Evolutionary conservation across 2,113 vertebrate genomes (phyloP), one percentile per base, ranked within the genome.

Genomic region (Amazona guildingii): DNA sequence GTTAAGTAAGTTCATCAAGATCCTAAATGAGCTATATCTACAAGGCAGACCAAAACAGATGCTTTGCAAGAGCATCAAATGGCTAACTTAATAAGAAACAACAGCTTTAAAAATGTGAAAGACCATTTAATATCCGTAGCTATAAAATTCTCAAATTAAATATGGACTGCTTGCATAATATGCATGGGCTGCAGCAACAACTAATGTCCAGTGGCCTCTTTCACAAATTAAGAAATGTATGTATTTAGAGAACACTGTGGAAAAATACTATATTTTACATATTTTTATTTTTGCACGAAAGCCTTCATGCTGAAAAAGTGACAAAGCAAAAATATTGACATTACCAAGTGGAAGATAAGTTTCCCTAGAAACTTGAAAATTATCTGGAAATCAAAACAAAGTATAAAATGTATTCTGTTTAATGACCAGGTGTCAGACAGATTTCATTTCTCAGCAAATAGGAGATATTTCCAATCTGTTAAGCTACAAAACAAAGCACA

Each of bases 371-470:
- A 92, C 39, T 46, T 80, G 44, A 87, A 80, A 84, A 70, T 29
- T 1, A 59, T 44, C 57, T 85, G 52, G 57, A 82, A 95, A 90
- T 57, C 76, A 73, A 94, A 64, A 3, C 24, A 66, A 76, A 73
- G 9, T 91, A 90, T 74, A 85, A 80, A 95, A 88, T 46, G 41
- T 29, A 86, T 94, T 93, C 78, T 90, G n/a, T 70, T 74, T 83
- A 93, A 88, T 29, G 64, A 86, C 72, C 86, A 88, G 46, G 72
- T 92, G 91, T 96, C 95, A 96, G 83, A 81, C 17, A 74, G 82
- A 88, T 83, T 77, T 97, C 79, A 81, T 74, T 88, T 93, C 68
- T 88, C 77, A 83, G 59, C 46, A 92, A 94, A 92, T 0, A 73
- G 31, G 23, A 95, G 79, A 95, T 54, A 54, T 18, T 94, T 86